Evolutionary conservation across 2,888 invertebrate species (phyloP), one percentile per base, ranked within the genome.

Genomic region (Ernsta delagoae): DNA sequence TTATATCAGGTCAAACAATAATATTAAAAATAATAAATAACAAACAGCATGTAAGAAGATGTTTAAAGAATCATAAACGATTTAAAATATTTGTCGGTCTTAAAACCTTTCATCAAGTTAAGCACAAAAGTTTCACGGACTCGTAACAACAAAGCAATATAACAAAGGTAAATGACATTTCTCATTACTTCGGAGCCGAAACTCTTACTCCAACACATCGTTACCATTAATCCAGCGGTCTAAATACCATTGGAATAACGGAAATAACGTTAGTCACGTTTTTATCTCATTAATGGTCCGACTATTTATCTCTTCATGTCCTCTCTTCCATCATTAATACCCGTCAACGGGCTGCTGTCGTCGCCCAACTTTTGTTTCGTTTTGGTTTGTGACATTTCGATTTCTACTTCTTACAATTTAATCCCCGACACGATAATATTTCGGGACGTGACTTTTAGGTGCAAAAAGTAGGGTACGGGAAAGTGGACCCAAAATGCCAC

Each of bases 221-320:
- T 65, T 70, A 74, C 72, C 65, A 75, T 75, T 73, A 73, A 72
- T 70, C 74, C 72, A 73, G 7, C 71, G 77, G 75, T 78, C 80
- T 79, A 79, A 85, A 85, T 83, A 79, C 85, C 82, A 78, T 74
- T 74, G 75, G 74, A 75, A 77, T 82, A 83, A 82, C 80, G 81
- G 83, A 82, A 81, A 81, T 78, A 78, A 75, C 78, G 75, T 75
- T 75, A 76, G 85, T 85, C 88, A 88, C 87, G 86, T 89, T 88
- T 88, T 88, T 89, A 87, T 89, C 86, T 89, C 88, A 89, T 90
- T 89, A 89, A 88, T 87, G 86, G 82, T 77, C 77, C 75, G 75
- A 82, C 85, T 87, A 89, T 90, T 88, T 90, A 89, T 90, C 89
- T 86, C 79, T 77, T 75, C 79, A 75, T 84, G 85, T 85, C 85